These are phyloP conservation scores for Gila robusta DNA, from an alignment of 2,797 vertebrate species.

Conservation along the genomic window DNA sequence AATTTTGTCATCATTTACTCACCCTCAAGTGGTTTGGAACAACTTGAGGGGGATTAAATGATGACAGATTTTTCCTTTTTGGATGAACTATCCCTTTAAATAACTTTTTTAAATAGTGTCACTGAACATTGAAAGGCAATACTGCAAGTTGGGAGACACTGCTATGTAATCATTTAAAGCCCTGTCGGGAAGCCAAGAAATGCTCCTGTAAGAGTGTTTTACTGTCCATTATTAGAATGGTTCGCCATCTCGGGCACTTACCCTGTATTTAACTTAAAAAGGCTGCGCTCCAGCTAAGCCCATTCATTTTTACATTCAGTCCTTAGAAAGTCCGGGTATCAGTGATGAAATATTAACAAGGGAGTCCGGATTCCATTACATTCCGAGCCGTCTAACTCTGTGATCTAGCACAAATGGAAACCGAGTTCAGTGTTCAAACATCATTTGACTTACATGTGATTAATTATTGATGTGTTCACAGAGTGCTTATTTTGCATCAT, in stretches of 20 bases:
- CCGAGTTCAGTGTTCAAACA: slow-evolving; percentile 91
- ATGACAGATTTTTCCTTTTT: not conserved
- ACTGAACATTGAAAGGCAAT: slow-evolving; percentile 55
- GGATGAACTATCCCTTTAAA: not conserved
- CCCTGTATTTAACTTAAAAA: slow-evolving; percentile 77
- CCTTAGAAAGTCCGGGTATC: slow-evolving; percentile 80
- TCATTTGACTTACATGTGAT: slow-evolving; percentile 92
- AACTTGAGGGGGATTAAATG: not conserved
- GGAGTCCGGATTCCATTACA: slow-evolving; percentile 88
- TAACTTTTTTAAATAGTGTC: slow-evolving; percentile 12
- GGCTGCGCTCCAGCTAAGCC: slow-evolving; percentile 72
- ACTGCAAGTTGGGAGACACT: slow-evolving; percentile 52
- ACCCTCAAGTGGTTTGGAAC: not conserved
- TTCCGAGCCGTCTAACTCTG: slow-evolving; percentile 80
- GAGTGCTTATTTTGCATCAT: slow-evolving; percentile 77
- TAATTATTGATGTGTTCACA: slow-evolving; percentile 88
- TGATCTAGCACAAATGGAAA: slow-evolving; percentile 90
- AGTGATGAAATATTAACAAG: slow-evolving; percentile 84
- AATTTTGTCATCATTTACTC: not conserved
- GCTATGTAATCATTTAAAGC: not conserved
- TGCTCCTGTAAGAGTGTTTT: slow-evolving; percentile 67
- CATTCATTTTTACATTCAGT: slow-evolving; percentile 71
- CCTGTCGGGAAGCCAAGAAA: slow-evolving; percentile 62
- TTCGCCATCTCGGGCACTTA: slow-evolving; percentile 67
- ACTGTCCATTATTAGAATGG: slow-evolving; percentile 74